Evolutionary conservation across 2,113 vertebrate species (phyloP).

Genomic region (Phylloscopus trochilus): DNA sequence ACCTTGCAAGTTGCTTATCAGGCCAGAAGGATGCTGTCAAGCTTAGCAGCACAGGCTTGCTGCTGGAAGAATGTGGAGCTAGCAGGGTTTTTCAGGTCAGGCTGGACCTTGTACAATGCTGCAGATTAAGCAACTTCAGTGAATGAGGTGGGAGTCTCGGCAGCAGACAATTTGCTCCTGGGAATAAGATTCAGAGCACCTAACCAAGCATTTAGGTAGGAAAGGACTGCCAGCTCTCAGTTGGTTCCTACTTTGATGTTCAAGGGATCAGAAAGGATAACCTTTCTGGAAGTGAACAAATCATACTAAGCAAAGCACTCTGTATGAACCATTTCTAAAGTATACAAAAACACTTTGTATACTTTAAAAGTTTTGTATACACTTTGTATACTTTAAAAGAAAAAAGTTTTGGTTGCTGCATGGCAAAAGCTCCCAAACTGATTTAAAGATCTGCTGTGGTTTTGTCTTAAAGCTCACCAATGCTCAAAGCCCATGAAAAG

Average conservation of each 20-base stretch:
- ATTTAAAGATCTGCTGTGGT: not conserved
- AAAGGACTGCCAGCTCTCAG: not conserved
- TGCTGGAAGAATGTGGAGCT: not conserved
- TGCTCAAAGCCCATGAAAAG: not conserved
- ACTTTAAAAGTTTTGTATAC: too few relatives aligned
- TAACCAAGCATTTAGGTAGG: not conserved
- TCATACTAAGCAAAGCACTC: not conserved
- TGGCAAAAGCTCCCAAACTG: not conserved
- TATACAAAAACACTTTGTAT: not conserved
- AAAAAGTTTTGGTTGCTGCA: not conserved
- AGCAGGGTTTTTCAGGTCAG: conserved; percentile 25
- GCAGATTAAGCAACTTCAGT: not conserved
- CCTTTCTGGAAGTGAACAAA: not conserved
- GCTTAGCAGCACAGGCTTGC: not conserved
- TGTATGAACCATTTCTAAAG: not conserved
- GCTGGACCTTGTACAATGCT: not conserved
- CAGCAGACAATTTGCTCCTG: not conserved
- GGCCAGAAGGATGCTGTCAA: not conserved
- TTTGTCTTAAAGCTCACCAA: not conserved
- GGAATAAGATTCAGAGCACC: not conserved
- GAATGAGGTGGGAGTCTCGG: not conserved
- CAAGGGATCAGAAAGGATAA: not conserved
- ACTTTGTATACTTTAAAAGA: too few relatives aligned
- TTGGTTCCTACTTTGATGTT: not conserved
- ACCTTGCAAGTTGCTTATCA: not conserved